phyloP scores from a whole-genome alignment of 2,888 invertebrate genomes.

The Amblyjoppa fuscipennis region DNA sequence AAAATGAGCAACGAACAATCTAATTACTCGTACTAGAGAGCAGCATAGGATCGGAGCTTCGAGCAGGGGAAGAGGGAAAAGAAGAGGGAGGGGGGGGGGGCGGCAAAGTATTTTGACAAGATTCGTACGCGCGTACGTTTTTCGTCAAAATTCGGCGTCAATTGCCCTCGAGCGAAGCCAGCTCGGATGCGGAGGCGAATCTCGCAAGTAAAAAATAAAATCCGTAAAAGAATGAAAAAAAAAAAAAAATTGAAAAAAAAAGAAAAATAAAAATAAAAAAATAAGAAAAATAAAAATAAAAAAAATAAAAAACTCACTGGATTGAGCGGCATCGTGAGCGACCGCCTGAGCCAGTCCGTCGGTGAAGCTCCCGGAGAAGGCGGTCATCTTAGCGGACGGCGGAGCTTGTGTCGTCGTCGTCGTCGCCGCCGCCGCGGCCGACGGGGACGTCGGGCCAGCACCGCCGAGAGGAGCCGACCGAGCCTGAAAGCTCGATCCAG shows the following conservation, averaged over 20 bases:
- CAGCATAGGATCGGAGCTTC: neutral
- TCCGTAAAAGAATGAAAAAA: neutral
- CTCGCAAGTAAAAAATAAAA: neutral
- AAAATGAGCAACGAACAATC: constrained; percentile 67
- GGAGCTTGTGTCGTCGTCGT: constrained; percentile 68
- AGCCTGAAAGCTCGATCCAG: constrained; percentile 70
- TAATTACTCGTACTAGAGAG: constrained; percentile 66
- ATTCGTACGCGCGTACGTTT: neutral
- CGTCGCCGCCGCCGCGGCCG: neutral
- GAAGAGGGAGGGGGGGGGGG: neutral
- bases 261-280: no score
- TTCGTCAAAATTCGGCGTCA: constrained; percentile 12
- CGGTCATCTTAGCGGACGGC: constrained; percentile 73
- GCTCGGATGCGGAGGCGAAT: neutral
- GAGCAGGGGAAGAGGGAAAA: no score
- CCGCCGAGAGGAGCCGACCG: constrained; percentile 29
- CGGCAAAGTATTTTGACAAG: neutral
- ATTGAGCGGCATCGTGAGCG: constrained; percentile 87
- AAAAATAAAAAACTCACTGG: constrained; percentile 77
- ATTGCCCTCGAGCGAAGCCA: neutral
- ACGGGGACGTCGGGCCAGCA: neutral
- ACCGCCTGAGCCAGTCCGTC: constrained; percentile 88
- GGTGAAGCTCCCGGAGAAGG: constrained; percentile 84
- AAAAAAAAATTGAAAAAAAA: no score
- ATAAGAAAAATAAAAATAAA: no score